A percentile compares a stretch with the other conserved stretches of the same genome.
phyloP scores from a whole-genome alignment of 2,797 vertebrate species.

The Choloepus didactylus region DNA sequence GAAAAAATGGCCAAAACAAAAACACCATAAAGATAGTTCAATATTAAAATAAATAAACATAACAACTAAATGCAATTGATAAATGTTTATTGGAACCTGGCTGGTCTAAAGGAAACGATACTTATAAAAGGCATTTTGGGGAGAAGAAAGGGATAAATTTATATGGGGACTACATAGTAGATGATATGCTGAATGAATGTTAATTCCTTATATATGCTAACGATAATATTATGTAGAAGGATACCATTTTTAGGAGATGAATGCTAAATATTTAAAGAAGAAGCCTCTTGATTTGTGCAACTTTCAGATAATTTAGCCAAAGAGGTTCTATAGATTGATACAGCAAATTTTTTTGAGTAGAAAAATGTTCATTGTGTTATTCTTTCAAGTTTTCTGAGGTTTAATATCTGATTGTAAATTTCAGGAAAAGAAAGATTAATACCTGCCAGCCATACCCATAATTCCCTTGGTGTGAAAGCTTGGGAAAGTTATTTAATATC shows the following conservation, averaged over 20 bases:
- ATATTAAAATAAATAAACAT: neutral
- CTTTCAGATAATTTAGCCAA: neutral
- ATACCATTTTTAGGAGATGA: neutral
- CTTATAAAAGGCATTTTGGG: neutral
- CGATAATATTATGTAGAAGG: neutral
- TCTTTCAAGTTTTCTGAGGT: neutral
- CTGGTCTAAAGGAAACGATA: neutral
- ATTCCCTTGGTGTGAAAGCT: neutral
- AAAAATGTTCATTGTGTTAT: neutral
- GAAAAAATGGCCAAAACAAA: neutral
- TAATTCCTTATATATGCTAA: neutral
- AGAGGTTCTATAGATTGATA: neutral
- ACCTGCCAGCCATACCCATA: neutral
- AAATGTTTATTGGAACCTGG: neutral
- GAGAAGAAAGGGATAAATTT: neutral
- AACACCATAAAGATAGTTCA: neutral
- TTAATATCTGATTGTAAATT: slow-evolving; percentile 5
- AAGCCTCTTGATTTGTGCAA: neutral
- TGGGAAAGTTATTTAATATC: neutral
- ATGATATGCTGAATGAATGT: neutral
- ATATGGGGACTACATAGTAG: neutral
- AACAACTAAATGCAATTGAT: neutral
- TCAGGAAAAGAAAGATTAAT: neutral
- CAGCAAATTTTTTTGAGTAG: neutral
- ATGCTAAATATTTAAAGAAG: neutral